Percentiles rank a stretch among this genome's conserved stretches.
These are phyloP conservation scores for Siphlonurus alternatus DNA, from an alignment of 2,888 invertebrate species.

Conservation along the genomic window DNA sequence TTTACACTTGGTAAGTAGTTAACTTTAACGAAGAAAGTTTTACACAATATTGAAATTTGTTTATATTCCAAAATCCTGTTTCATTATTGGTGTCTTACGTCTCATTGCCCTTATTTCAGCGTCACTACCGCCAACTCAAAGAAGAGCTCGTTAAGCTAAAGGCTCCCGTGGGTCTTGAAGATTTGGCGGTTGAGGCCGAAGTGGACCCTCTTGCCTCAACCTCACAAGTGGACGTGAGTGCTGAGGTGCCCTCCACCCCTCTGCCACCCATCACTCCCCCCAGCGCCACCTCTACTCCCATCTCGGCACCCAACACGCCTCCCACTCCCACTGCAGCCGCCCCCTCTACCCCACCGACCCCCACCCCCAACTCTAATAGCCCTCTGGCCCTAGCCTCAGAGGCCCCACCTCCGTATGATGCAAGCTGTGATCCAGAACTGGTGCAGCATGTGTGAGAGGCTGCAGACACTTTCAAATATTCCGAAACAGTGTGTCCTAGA, in stretches of 20 bases:
- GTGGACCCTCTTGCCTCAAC: conserved; percentile 15
- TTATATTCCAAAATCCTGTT: too few relatives aligned
- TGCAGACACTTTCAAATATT: background rate
- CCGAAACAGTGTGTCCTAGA: too few relatives aligned
- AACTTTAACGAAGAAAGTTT: too few relatives aligned
- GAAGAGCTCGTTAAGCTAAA: conserved; percentile 73
- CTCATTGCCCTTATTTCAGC: conserved; percentile 38
- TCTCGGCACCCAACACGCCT: background rate
- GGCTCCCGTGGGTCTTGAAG: conserved; percentile 58
- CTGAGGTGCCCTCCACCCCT: conserved; percentile 9
- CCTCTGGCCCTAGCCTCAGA: background rate
- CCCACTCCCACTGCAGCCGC: too few relatives aligned
- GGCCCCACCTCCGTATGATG: background rate
- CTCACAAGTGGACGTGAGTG: conserved; percentile 9
- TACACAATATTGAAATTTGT: background rate
- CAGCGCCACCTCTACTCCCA: conserved; percentile 21
- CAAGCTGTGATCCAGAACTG: background rate
- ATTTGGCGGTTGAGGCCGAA: conserved; percentile 32
- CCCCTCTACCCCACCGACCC: conserved; percentile 22
- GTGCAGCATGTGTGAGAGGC: background rate
- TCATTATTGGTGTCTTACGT: conserved; percentile 1
- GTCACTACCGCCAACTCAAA: conserved; percentile 65
- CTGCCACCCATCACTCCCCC: conserved; percentile 17
- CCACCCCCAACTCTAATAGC: conserved; percentile 10
- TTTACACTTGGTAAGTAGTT: too few relatives aligned